Percentiles rank a stretch among this genome's conserved stretches.
phyloP scores from a whole-genome alignment of 2,888 invertebrate species.

The Elegia similella region DNA sequence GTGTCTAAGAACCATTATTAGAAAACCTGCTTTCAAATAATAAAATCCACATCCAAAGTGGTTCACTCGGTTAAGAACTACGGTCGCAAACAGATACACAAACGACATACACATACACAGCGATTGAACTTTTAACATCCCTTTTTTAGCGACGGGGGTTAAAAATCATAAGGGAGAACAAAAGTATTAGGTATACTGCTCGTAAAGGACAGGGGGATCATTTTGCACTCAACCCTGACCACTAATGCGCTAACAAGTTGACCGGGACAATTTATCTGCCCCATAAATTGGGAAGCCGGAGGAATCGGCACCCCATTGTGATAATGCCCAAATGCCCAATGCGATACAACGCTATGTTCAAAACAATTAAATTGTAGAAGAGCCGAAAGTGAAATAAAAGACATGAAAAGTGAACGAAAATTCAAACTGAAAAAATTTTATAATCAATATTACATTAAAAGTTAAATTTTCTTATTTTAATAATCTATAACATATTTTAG shows the following conservation, averaged over 20 bases:
- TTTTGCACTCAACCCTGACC: background rate
- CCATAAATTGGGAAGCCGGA: slow-evolving; percentile 26
- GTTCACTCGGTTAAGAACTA: too few species aligned
- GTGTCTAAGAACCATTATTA: too few species aligned
- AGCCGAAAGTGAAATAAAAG: too few species aligned
- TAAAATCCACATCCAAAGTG: too few species aligned
- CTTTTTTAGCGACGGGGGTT: too few species aligned
- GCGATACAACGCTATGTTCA: slow-evolving; percentile 1
- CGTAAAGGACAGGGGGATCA: background rate
- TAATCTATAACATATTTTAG: too few species aligned
- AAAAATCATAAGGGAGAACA: background rate
- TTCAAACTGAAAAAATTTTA: background rate
- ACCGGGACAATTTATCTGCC: slow-evolving; percentile 25
- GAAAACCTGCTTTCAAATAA: too few species aligned
- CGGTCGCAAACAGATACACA: too few species aligned
- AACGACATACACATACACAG: too few species aligned
- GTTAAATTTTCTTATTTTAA: too few species aligned
- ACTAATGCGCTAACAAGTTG: slow-evolving; percentile 25
- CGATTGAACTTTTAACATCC: too few species aligned
- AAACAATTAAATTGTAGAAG: background rate
- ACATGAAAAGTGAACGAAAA: background rate
- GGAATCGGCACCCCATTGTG: slow-evolving; percentile 18
- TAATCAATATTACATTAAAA: too few species aligned
- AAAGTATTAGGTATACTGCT: background rate
- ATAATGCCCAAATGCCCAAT: slow-evolving; percentile 10